Evolutionary conservation across 2,797 vertebrate genomes (phyloP).

Genomic region (Pseudochaenichthys georgianus): DNA sequence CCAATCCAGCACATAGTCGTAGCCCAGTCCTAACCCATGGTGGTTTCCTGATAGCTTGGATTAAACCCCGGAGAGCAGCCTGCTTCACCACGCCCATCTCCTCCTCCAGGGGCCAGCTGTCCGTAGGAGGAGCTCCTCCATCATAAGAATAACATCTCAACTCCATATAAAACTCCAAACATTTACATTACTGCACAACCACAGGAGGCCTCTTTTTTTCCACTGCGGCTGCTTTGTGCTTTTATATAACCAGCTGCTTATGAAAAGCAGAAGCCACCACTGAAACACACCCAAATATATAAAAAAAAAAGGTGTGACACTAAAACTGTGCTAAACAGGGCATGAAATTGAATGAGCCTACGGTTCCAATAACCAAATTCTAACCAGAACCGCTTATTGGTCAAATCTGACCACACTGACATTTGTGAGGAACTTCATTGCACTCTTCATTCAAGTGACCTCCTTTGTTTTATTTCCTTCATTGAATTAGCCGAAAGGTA

Average conservation of each 20-base stretch:
- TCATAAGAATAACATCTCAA: conserved; percentile 83
- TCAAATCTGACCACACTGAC: conserved; percentile 42
- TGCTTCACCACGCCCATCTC: conserved; percentile 52
- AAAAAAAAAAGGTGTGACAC: conserved; percentile 53
- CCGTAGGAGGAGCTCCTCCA: conserved; percentile 78
- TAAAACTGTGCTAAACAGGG: conserved; percentile 58
- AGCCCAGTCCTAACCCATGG: conserved; percentile 36
- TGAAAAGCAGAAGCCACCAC: conserved; percentile 78
- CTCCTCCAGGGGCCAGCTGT: conserved; percentile 77
- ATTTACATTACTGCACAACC: conserved; percentile 84
- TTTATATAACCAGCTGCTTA: conserved; percentile 78
- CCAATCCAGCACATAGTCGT: conserved; percentile 19
- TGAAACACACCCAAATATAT: conserved; percentile 80
- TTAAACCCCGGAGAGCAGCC: conserved; percentile 59
- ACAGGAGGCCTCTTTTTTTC: conserved; percentile 66
- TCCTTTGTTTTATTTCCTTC: conserved; percentile 57
- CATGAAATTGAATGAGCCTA: conserved; percentile 57
- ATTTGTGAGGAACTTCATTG: conserved; percentile 47
- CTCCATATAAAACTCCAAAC: conserved; percentile 85
- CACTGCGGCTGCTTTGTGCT: conserved; percentile 78
- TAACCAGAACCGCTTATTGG: conserved; percentile 56
- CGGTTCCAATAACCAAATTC: conserved; percentile 61
- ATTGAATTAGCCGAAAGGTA: conserved; percentile 53
- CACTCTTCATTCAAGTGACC: conserved; percentile 49
- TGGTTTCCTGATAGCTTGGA: conserved; percentile 65